phyloP scores from a whole-genome alignment of 2,797 vertebrate genomes.

The Chelon labrosus region DNA sequence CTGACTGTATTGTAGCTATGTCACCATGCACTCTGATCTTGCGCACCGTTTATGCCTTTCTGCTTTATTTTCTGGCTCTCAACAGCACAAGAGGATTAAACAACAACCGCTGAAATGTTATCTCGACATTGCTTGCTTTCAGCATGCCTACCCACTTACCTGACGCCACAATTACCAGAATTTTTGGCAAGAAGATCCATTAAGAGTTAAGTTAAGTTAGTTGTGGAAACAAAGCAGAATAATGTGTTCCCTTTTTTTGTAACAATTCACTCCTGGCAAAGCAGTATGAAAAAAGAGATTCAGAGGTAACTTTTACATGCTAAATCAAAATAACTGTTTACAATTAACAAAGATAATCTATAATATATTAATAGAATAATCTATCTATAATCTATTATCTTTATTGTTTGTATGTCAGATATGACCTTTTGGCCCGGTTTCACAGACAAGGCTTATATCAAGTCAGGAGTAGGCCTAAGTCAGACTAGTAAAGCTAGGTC shows the following conservation, averaged over 20 bases:
- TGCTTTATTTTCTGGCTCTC: slow-evolving; percentile 40
- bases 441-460: too few relatives aligned
- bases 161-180: slow-evolving; percentile 54
- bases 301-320: slow-evolving; percentile 17
- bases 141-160: slow-evolving; percentile 46
- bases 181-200: slow-evolving; percentile 57
- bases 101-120: slow-evolving; percentile 50
- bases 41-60: not conserved
- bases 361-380: not conserved
- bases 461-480: too few relatives aligned
- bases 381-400: not conserved
- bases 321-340: slow-evolving; percentile 23
- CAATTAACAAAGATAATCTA: not conserved
- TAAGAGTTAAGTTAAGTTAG: slow-evolving; percentile 39
- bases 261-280: not conserved
- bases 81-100: slow-evolving; percentile 34
- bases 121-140: slow-evolving; percentile 59
- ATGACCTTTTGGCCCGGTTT: too few relatives aligned
- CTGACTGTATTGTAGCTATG: not conserved
- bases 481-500: too few relatives aligned
- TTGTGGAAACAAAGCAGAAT: slow-evolving; percentile 54
- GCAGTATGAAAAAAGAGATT: slow-evolving; percentile 17
- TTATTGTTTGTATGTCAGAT: not conserved
- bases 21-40: not conserved
- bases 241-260: slow-evolving; percentile 25